phyloP scores from a whole-genome alignment of 2,888 invertebrate species.

The Anorthoa munda region DNA sequence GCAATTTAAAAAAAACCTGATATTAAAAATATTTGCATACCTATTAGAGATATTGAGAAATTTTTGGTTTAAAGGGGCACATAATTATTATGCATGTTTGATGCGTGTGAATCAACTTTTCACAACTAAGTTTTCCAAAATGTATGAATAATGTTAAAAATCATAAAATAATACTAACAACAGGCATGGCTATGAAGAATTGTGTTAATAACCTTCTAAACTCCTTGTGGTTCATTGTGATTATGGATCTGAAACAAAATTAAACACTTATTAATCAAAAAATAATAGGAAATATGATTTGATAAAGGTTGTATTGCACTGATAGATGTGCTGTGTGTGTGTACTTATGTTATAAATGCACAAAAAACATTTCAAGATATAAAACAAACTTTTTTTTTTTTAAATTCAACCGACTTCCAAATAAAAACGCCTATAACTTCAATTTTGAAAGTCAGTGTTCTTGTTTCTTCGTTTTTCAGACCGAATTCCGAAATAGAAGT shows the following conservation, averaged over 20 bases:
- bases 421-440: no score
- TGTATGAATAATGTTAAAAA: conserved; percentile 27
- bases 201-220: conserved; percentile 94
- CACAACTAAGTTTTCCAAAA: background rate
- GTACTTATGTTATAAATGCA: no score
- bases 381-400: no score
- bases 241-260: conserved; percentile 94
- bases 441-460: no score
- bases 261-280: background rate
- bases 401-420: no score
- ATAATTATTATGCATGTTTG: background rate
- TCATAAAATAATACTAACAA: conserved; percentile 91
- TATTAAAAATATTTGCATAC: background rate
- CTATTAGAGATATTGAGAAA: background rate
- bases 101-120: background rate
- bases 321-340: background rate
- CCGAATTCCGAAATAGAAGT: no score
- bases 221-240: conserved; percentile 95
- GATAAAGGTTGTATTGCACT: background rate
- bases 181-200: conserved; percentile 96
- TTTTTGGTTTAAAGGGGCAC: background rate
- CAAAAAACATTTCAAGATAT: no score
- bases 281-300: background rate
- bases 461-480: no score
- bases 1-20: conserved; percentile 1